These are phyloP conservation scores for Phoeniculus purpureus DNA, from an alignment of 2,797 vertebrate genomes.

Conservation along the genomic window DNA sequence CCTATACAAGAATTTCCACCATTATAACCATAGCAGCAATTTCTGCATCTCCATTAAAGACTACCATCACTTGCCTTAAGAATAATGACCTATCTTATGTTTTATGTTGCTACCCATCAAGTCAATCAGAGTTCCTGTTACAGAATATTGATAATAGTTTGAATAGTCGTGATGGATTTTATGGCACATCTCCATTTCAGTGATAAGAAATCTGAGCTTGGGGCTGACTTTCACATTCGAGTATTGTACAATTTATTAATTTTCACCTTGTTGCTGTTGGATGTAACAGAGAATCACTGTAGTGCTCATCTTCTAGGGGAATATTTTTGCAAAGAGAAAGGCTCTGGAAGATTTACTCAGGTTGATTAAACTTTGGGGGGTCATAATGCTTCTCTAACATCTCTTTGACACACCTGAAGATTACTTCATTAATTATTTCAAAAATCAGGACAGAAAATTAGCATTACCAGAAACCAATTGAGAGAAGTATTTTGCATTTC, in stretches of 20 bases:
- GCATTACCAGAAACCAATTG: not conserved
- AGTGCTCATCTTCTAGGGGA: not conserved
- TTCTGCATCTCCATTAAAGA: not conserved
- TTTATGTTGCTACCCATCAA: constrained; percentile 25
- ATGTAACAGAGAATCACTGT: not conserved
- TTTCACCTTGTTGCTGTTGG: not conserved
- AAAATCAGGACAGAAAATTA: not conserved
- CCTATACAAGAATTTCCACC: not conserved
- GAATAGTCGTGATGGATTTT: constrained; percentile 8
- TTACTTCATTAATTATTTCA: not conserved
- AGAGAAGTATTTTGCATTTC: not conserved
- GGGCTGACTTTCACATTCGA: not conserved
- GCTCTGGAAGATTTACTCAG: not conserved
- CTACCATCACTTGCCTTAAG: not conserved
- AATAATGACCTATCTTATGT: not conserved
- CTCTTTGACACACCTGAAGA: not conserved
- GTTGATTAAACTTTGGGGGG: not conserved
- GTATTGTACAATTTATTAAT: not conserved
- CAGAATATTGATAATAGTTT: not conserved
- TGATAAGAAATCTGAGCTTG: constrained; percentile 1
- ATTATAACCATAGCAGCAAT: not conserved
- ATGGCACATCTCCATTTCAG: not conserved
- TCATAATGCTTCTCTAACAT: not conserved
- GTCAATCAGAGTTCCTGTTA: constrained; percentile 12
- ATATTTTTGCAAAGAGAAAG: not conserved